These are phyloP conservation scores for Rhabdornis inornatus DNA, from an alignment of 2,113 vertebrate genomes.

Conservation along the genomic window DNA sequence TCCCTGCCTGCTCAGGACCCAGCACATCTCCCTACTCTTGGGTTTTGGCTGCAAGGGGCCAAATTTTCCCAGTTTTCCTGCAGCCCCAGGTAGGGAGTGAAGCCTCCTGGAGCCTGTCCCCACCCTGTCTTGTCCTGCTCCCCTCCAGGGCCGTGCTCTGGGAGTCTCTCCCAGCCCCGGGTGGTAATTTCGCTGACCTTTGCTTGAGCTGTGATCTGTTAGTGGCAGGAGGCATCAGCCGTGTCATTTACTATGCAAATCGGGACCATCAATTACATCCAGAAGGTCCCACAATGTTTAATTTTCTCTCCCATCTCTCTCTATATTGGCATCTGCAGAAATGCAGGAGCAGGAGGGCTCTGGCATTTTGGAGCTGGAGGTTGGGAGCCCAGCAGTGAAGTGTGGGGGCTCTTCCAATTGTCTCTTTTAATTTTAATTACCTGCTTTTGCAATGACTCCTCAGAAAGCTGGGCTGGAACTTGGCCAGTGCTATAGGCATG, in stretches of 20 bases:
- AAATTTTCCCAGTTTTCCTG: background rate
- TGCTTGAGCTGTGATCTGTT: constrained; percentile 36
- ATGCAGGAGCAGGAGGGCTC: background rate
- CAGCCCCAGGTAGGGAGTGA: accelerated
- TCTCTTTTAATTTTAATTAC: constrained; percentile 43
- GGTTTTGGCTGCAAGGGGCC: background rate
- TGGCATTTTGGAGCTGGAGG: background rate
- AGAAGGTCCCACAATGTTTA: constrained; percentile 37
- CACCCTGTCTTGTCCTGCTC: background rate
- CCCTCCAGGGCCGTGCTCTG: background rate
- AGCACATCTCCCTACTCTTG: background rate
- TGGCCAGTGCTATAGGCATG: background rate
- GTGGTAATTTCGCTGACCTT: constrained; percentile 56
- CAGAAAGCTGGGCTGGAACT: background rate
- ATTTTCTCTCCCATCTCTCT: constrained; percentile 32
- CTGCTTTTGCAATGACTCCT: background rate
- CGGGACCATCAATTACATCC: constrained; percentile 54
- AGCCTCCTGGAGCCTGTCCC: background rate
- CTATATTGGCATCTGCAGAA: constrained; percentile 27
- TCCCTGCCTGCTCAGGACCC: background rate
- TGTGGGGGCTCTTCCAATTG: background rate
- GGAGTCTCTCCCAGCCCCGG: background rate
- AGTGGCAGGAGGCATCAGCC: constrained; percentile 42
- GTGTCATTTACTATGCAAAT: constrained; percentile 69
- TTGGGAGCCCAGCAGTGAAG: background rate